Percentiles rank a stretch among this genome's conserved stretches.
These are phyloP conservation scores for Protobothrops flavoviridis DNA, from an alignment of 2,113 vertebrate species.

Conservation along the genomic window DNA sequence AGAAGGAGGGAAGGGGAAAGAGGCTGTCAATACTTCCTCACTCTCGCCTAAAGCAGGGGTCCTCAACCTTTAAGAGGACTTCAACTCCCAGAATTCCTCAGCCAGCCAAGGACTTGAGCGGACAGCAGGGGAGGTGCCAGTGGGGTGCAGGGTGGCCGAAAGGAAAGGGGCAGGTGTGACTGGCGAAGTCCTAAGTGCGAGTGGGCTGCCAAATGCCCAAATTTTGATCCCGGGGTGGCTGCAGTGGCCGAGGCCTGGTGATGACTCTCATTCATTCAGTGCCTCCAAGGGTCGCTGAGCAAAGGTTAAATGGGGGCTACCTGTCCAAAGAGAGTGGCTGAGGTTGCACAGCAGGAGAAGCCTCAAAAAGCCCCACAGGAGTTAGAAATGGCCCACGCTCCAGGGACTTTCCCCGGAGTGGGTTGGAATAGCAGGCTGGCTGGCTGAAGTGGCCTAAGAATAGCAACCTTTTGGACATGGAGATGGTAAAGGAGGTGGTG, in stretches of 20 bases:
- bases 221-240: neutral
- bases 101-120: neutral
- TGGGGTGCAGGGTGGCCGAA: neutral
- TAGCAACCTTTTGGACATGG: neutral
- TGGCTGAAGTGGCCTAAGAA: neutral
- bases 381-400: neutral
- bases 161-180: neutral
- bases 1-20: too few relatives aligned
- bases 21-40: too few relatives aligned
- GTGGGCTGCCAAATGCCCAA: neutral
- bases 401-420: neutral
- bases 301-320: neutral
- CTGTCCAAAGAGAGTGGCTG: neutral
- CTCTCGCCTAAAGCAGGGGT: too few relatives aligned
- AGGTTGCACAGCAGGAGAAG: neutral
- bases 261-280: neutral
- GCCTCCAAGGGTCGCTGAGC: neutral
- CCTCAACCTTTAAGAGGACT: too few relatives aligned
- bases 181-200: neutral
- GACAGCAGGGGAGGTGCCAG: too few relatives aligned
- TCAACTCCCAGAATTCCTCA: too few relatives aligned
- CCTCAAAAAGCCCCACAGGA: neutral
- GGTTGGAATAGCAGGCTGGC: neutral
- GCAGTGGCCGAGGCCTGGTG: neutral
- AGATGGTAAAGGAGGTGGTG: neutral